These are phyloP conservation scores for Oithona nana DNA, from an alignment of 2,888 invertebrate genomes.

Conservation along the genomic window DNA sequence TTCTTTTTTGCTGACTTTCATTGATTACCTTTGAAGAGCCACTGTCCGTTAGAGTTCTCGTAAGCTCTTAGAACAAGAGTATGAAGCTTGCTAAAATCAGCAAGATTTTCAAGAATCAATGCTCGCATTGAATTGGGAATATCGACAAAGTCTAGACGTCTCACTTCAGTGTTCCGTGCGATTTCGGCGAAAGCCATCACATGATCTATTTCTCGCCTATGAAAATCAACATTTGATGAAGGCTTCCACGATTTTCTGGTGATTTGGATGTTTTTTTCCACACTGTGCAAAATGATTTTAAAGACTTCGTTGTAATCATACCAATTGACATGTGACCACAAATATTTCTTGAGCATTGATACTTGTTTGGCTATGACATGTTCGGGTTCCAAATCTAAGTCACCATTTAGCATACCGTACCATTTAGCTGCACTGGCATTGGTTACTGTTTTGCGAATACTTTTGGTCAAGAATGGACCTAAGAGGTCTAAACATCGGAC, in stretches of 20 bases:
- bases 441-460: neutral
- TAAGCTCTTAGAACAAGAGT: neutral
- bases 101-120: neutral
- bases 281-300: neutral
- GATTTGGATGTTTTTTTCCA: neutral
- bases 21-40: constrained; percentile 1
- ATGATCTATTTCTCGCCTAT: neutral
- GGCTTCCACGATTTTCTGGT: neutral
- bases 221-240: neutral
- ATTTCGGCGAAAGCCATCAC: neutral
- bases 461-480: neutral
- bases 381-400: neutral
- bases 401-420: neutral
- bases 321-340: neutral
- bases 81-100: neutral
- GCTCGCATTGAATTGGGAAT: neutral
- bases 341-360: neutral
- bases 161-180: neutral
- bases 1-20: no score
- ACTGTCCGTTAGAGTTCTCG: neutral
- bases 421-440: neutral
- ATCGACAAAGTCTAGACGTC: neutral
- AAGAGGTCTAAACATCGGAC: neutral
- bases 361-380: neutral
- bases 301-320: neutral